These are phyloP conservation scores for Caretta caretta DNA, from an alignment of 2,113 vertebrate genomes.

Conservation along the genomic window DNA sequence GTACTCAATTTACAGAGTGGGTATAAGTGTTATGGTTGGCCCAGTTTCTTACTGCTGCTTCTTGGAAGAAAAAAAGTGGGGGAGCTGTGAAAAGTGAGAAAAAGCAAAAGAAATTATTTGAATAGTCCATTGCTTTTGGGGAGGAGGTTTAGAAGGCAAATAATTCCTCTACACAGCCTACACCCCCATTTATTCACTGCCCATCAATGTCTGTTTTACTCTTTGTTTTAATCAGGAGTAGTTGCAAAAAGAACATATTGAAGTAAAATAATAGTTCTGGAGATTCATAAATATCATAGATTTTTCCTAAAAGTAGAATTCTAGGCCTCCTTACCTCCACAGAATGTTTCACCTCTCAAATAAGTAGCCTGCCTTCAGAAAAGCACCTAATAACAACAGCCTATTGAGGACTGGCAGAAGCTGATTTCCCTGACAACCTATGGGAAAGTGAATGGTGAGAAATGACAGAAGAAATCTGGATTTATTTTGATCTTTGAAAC, in stretches of 20 bases:
- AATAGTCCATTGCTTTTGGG: not conserved
- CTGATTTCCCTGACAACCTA: not conserved
- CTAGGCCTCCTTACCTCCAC: not conserved
- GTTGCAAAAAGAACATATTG: not conserved
- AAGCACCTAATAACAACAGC: not conserved
- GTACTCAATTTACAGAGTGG: not conserved
- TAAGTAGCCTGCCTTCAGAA: not conserved
- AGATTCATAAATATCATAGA: not conserved
- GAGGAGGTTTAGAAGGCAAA: not conserved
- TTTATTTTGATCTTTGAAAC: not conserved
- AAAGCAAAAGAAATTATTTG: not conserved
- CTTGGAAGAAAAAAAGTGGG: not conserved
- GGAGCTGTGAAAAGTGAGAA: not conserved
- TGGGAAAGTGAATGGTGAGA: not conserved
- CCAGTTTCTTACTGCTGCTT: not conserved
- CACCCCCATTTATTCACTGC: not conserved
- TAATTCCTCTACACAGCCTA: not conserved
- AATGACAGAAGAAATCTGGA: not conserved
- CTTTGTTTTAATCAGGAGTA: not conserved
- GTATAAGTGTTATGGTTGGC: not conserved
- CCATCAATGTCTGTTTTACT: not conserved
- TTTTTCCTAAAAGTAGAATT: not conserved
- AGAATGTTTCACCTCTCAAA: not conserved
- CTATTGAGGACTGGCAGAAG: not conserved
- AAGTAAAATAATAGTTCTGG: not conserved